Base-by-base conservation (phyloP, 2,888 invertebrate species). In the Ornithoptera priamus region DNA sequence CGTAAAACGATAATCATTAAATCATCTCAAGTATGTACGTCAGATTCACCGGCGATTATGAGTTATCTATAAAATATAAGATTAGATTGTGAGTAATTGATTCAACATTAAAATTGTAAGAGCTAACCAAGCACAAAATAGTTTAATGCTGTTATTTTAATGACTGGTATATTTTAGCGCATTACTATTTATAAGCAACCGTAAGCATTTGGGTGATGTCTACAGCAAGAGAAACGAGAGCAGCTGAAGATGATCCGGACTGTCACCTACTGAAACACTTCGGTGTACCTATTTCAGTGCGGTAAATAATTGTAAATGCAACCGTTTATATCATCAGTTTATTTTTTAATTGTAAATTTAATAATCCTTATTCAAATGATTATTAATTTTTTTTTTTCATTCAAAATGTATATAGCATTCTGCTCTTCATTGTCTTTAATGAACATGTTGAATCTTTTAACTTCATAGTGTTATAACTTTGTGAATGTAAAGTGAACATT, bases 1-100 rank as follows among this genome's bases (percentile, higher is more conserved):
- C 89, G 88, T 80, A 84, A 83, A 80, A 76, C 68, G 72, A 76
- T 74, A 83, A 85, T 85, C 83, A 75, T 42, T 71, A 74, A 69
- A 74, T 77, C 82, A 69, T 65, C 30, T 42, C 64, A 71, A 71
- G 69, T 71, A 68, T 68, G 36, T 65, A 62, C 72, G 67, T 72
- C 69, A 59, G 63, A 62, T 68, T 68, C 69, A 69, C 67, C 56
- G 68, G 60, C 53, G 72, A 72, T 73, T 70, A 53, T 60, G 59
- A 60, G 66, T 70, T 56, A 70, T 67, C 57, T 18, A 57, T 53
- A 53, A 69, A 61, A 65, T 69, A 58, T 53, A 2, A 63, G 68
- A 71, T 71, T 61, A 66, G 65, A 61, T 56, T 60, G 39, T 68
- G 36, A 66, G 10, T 67, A 56, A 53, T 59, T 64, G 60, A 17